Evolutionary conservation across 2,113 vertebrate species (phyloP), one percentile per base, ranked within the genome.

Genomic region (Rhea americana): DNA sequence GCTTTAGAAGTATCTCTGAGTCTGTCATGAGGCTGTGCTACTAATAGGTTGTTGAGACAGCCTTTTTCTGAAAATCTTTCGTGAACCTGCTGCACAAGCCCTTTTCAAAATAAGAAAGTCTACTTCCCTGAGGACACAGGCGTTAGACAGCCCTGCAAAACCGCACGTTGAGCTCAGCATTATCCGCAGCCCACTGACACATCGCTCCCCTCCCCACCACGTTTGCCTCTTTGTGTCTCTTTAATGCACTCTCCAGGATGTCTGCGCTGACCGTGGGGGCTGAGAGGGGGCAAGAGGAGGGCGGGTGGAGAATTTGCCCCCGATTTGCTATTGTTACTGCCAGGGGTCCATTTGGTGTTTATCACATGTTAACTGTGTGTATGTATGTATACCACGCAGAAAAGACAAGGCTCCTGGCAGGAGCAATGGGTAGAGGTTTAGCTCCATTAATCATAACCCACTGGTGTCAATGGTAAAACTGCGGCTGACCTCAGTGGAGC

Each of bases 91-190:
- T 80, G 90, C 67, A 76, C 79, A 91, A 95, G 82, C 89, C 71
- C 48, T 94, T 95, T 95, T 88, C 65, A 77, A 80, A 91, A 91
- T 89, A 79, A 86, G 89, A 65, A 87, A 82, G 78, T 61, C 76
- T 77, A 2, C 71, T 91, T 92, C 89, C 91, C 91, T 48, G 72
- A 88, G 89, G 91, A 95, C 84, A 87, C 1, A 43, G 77, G 78
- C 70, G 78, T 93, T 87, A 85, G 94, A 63, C 79, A 96, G 81
- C 76, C n/a, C 74, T 87, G 92, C 91, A 94, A 84, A 91, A 84
- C 70, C 89, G 56, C 71, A 80, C 82, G 43, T 28, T 79, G 72
- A 78, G 72, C 85, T 95, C 92, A 89, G 91, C 88, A 73, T 93
- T 94, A 90, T 77, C 82, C 74, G 72, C 90, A 95, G 72, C 32